phyloP scores from a whole-genome alignment of 64 coral and sea anemone genomes.

The Montipora cactus region DNA sequence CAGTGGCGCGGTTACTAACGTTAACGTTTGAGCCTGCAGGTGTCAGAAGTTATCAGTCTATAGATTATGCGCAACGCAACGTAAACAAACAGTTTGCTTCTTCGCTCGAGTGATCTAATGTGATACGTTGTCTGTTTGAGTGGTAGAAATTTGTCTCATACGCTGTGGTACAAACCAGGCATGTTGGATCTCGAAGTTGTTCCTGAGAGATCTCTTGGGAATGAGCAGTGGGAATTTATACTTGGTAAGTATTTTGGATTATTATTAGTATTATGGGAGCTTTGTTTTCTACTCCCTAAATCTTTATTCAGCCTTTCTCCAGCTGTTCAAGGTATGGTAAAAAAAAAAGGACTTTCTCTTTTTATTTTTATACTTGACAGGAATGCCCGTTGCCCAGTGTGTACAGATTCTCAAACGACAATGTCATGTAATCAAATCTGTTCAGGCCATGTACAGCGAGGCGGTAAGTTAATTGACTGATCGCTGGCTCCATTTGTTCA shows the following conservation, averaged over 20 bases:
- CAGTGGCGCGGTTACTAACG: constrained; percentile 30
- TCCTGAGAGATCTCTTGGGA: constrained; percentile 95
- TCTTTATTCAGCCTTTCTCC: neutral
- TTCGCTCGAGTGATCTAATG: constrained; percentile 2
- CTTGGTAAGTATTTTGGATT: constrained; percentile 60
- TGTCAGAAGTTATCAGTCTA: neutral
- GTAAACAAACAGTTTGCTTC: constrained; percentile 28
- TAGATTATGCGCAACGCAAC: constrained; percentile 34
- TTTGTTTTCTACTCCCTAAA: neutral
- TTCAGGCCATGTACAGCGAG: constrained; percentile 99
- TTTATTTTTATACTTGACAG: constrained; percentile 37
- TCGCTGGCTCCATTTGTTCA: too few relatives aligned
- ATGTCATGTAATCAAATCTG: constrained; percentile 89
- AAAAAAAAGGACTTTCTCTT: neutral
- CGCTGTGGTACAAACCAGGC: neutral
- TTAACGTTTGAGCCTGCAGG: neutral
- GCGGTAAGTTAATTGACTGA: constrained; percentile 65
- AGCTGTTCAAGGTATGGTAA: neutral
- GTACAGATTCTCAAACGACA: constrained; percentile 96
- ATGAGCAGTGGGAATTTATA: constrained; percentile 99
- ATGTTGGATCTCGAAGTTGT: constrained; percentile 99
- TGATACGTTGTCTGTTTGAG: neutral
- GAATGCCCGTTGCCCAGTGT: constrained; percentile 98
- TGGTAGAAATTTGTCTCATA: neutral
- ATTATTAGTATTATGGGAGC: neutral